phyloP scores from a whole-genome alignment of 2,113 vertebrate species.

The Nannospalax galili region DNA sequence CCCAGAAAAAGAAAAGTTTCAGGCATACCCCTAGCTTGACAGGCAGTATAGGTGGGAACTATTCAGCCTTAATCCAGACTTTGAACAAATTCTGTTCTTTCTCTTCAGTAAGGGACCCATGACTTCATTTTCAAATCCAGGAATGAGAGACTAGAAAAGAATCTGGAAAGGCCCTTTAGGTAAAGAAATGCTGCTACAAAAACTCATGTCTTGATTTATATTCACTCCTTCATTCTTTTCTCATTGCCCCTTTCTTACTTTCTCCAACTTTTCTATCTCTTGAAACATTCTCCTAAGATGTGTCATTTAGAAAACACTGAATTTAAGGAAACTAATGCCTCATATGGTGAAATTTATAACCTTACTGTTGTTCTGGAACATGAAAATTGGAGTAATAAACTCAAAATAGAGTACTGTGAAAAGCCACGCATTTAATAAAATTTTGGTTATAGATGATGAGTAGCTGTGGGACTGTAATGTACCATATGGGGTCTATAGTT shows the following conservation, averaged over 20 bases:
- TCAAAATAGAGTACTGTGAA: not conserved
- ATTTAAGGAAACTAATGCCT: not conserved
- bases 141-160: too few species aligned
- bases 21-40: not conserved
- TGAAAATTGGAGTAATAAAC: not conserved
- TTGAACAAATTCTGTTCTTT: not conserved
- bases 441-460: not conserved
- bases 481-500: not conserved
- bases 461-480: not conserved
- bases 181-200: too few species aligned
- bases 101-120: not conserved
- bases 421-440: not conserved
- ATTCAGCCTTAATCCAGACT: accelerated
- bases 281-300: not conserved
- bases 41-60: not conserved
- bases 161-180: too few species aligned
- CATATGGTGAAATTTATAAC: not conserved
- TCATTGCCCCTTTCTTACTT: not conserved
- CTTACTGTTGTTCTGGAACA: not conserved
- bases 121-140: not conserved
- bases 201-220: not conserved
- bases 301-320: not conserved
- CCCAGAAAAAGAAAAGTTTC: not conserved
- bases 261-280: not conserved
- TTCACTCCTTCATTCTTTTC: not conserved